A percentile compares a stretch with the other conserved stretches of the same genome.
Conservation (phyloP, 1,140 invertebrate species). For the Ceratoteleas bidentatus region DNA sequence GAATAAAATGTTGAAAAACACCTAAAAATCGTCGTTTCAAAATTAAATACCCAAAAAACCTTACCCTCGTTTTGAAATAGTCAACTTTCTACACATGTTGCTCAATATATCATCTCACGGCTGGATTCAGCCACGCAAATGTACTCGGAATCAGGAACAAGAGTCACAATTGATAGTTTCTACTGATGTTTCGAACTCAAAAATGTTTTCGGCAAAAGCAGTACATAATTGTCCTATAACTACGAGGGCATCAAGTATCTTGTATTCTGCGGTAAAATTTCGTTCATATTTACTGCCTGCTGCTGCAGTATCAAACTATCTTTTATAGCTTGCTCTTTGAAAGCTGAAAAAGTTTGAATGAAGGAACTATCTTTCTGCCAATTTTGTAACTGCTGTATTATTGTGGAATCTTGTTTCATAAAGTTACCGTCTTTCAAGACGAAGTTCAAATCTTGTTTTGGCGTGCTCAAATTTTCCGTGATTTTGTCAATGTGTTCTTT, state of each 20-base stretch:
- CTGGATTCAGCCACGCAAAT: too few species aligned
- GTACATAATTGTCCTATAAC: constrained; percentile 44
- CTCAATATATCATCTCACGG: too few species aligned
- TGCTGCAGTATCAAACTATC: constrained; percentile 73
- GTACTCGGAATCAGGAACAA: too few species aligned
- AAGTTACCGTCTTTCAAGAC: constrained; percentile 73
- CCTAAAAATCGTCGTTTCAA: too few species aligned
- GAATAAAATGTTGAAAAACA: too few species aligned
- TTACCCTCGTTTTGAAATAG: too few species aligned
- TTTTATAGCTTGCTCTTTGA: constrained; percentile 77
- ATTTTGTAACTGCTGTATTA: constrained; percentile 78
- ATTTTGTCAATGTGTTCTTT: constrained; percentile 70
- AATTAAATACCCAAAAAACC: too few species aligned
- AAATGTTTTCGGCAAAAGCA: constrained; percentile 10
- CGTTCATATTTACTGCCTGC: constrained; percentile 78
- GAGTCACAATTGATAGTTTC: too few species aligned
- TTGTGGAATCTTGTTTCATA: constrained; percentile 72
- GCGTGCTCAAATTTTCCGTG: constrained; percentile 47
- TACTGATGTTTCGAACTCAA: background rate
- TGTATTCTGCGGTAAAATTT: constrained; percentile 79
- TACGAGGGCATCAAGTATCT: constrained; percentile 80
- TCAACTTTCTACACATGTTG: too few species aligned
- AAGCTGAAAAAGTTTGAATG: constrained; percentile 75
- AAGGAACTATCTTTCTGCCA: constrained; percentile 76
- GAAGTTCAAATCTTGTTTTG: constrained; percentile 75